Base-by-base conservation (phyloP, 2,113 vertebrate genomes). In the Chaetodon trifascialis region DNA sequence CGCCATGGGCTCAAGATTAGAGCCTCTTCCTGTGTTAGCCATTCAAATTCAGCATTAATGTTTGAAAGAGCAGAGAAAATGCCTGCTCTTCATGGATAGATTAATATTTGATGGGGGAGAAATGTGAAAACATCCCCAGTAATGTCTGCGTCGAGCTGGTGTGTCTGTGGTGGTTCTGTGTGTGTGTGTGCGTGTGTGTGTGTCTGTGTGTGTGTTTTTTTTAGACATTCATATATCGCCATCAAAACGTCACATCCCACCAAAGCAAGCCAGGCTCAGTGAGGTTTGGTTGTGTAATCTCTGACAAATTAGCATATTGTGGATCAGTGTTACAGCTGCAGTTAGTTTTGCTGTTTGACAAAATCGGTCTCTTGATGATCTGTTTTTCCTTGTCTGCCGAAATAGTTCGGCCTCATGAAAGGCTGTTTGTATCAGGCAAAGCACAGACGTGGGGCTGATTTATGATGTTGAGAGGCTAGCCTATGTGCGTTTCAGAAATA, bases 31-130 rank as follows among this genome's bases (percentile, higher is more conserved):
- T 87, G 79, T 74, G 86, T 89, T 86, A 84, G 79, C 84, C 83
- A 69, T 91, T 89, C 85, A 92, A 89, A 91, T 90, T 91, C 79
- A 82, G 82, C 91, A 93, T 93, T 90, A 92, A 92, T 92, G 91
- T 94, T 92, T 94, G 89, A 93, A 91, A 89, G 79, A 86, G 83
- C 19, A 40, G 64, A 62, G 73, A 85, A 91, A 87, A 90, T 55
- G 73, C 81, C 76, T 79, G 73, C 84, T 88, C 78, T 84, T 88
- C 73, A 16, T 80, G 74, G 86, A 76, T 80, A 76, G 70, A 91
- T 93, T 71, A 84, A 93, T 92, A 91, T 91, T 93, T 92, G 51
- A 93, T 91, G 83, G 72, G 17, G 73, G 52, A 77, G 87, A 88
- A 88, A 87, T 84, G 80, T 86, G 86, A 86, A 93, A 92, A 91